Evolutionary conservation across 2,797 vertebrate genomes (phyloP).

Genomic region (Pseudomugil tenellus): DNA sequence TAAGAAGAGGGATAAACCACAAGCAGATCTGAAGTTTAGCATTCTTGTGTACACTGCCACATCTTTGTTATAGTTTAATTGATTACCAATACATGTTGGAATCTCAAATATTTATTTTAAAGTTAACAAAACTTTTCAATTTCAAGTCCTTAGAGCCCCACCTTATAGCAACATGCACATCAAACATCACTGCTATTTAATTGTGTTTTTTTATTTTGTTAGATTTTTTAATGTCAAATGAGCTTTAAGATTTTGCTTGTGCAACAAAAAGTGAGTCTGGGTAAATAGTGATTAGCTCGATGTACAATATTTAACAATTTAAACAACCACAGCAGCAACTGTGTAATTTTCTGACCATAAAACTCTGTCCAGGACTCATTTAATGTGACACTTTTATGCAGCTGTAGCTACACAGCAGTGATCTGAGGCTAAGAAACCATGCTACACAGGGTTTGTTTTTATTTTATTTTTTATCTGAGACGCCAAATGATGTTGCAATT

Average conservation of each 20-base stretch:
- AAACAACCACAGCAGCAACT: not conserved
- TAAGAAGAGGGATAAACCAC: not conserved
- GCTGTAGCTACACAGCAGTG: no score
- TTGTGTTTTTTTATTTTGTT: not conserved
- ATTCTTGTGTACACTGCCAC: no score
- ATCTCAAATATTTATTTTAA: not conserved
- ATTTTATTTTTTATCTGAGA: no score
- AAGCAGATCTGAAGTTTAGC: not conserved
- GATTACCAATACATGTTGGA: not conserved
- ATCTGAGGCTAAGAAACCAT: no score
- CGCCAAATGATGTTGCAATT: no score
- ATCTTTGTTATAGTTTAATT: not conserved
- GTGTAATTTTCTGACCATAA: no score
- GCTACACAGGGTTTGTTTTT: no score
- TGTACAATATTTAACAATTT: not conserved
- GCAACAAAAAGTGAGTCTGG: not conserved
- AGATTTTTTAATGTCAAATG: not conserved
- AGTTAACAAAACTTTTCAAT: not conserved
- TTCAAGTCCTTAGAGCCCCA: no score
- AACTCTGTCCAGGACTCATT: no score
- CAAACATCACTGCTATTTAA: not conserved
- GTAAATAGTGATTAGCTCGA: conserved; percentile 4
- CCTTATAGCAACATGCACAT: not conserved
- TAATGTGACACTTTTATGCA: no score
- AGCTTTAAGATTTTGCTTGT: not conserved